Conservation (phyloP, 2,113 vertebrate species). For the Bubo blakistoni region DNA sequence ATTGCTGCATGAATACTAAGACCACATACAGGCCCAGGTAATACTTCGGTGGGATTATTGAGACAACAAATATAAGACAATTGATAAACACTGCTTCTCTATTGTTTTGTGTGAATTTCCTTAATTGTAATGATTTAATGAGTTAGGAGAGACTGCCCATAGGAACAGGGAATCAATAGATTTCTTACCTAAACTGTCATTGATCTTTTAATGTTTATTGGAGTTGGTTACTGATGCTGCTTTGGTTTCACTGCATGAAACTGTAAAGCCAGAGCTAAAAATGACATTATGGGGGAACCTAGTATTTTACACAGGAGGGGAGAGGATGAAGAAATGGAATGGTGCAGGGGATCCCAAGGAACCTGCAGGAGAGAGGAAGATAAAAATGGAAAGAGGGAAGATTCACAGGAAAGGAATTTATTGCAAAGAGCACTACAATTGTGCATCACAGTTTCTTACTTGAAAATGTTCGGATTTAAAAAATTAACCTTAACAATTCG, state of each 20-base stretch:
- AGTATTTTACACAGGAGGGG: background rate
- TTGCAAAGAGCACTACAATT: background rate
- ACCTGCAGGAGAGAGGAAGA: background rate
- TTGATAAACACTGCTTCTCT: background rate
- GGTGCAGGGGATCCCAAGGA: background rate
- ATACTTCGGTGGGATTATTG: background rate
- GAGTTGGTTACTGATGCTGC: background rate
- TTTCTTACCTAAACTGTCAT: slow-evolving; percentile 21
- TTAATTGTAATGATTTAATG: slow-evolving; percentile 5
- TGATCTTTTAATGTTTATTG: slow-evolving; percentile 30
- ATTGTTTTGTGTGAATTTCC: background rate
- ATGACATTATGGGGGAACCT: background rate
- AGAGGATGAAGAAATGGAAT: background rate
- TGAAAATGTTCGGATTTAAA: background rate
- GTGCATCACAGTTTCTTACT: background rate
- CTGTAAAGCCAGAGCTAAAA: background rate
- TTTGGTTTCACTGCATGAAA: slow-evolving; percentile 10
- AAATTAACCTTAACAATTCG: background rate
- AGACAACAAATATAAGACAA: background rate
- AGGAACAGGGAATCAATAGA: background rate
- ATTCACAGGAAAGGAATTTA: background rate
- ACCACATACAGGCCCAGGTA: background rate
- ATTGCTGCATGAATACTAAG: background rate
- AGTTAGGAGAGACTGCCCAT: background rate
- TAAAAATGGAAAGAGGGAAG: background rate